phyloP scores from a whole-genome alignment of 2,113 vertebrate genomes.

The Oreochromis aureus region DNA sequence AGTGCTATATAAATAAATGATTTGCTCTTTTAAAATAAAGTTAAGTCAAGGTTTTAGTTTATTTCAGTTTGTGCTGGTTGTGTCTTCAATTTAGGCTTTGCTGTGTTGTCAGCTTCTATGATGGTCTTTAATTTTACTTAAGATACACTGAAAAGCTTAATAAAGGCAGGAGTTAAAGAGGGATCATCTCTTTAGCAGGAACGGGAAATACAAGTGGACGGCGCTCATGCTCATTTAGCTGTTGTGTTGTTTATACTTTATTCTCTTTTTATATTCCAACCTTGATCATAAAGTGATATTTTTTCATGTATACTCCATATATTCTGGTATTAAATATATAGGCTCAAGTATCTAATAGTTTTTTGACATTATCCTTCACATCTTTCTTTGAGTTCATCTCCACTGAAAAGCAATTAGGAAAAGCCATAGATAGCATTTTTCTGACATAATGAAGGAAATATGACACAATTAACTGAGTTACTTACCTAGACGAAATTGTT shows the following conservation, averaged over 20 bases:
- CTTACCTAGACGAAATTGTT: neutral
- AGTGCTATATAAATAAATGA: neutral
- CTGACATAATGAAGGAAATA: neutral
- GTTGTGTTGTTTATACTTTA: neutral
- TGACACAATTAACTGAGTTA: neutral
- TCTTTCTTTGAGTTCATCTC: neutral
- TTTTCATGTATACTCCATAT: neutral
- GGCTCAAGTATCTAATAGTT: neutral
- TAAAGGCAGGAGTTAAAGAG: neutral
- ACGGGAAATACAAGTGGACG: neutral
- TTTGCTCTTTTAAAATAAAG: neutral
- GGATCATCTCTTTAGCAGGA: neutral
- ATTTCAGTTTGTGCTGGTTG: neutral
- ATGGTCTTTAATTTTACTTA: neutral
- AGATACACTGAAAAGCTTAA: neutral
- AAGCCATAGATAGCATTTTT: accelerated
- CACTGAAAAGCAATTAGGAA: neutral
- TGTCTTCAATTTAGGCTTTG: neutral
- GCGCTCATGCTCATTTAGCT: neutral
- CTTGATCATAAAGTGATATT: neutral
- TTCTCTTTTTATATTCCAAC: neutral
- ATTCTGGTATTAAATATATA: neutral
- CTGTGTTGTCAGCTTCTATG: neutral
- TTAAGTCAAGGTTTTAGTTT: neutral
- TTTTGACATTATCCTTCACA: neutral